Base-by-base conservation (phyloP, 2,113 vertebrate genomes). In the Piaya cayana region DNA sequence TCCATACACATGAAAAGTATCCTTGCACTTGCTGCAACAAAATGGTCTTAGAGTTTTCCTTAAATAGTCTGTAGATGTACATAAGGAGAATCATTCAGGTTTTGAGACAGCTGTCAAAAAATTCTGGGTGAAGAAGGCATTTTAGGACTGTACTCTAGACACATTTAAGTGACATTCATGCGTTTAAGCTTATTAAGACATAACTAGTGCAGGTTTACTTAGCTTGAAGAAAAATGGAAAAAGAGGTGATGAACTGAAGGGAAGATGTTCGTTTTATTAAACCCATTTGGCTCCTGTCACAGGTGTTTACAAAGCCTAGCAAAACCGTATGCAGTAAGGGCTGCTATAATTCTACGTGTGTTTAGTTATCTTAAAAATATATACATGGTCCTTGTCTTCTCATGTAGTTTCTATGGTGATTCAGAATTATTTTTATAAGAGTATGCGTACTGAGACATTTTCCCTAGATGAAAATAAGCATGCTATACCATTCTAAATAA, bases 261-360 rank as follows among this genome's bases (percentile, higher is more conserved):
- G 49, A 88, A 83, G 71, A 94, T 92, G 22, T 45, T 86, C 68
- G 86, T 77, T 90, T 81, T 65, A 86, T 72, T 82, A 85, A 93
- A 76, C 11, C 49, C 45, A 74, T 52, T 72, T 92, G 93, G 45
- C 78, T 95, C 49, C 67, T 21, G 70, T 43, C 32, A 80, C 27
- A 88, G 67, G 27, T 90, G 45, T 75, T 87, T 79, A 59, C 23
- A 76, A 67, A 90, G 63, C 25, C 64, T 53, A 42, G 26, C 23
- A 59, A 92, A 92, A 82, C 37, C 62, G 21, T 29, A 69, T 29
- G 36, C 6, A 1, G 55, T 55, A 71, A 75, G 81, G 21, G 52
- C n/a, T 59, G 58, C 53, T 91, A 50, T 68, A 74, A 86, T 68
- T 63, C n/a, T 92, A 29, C 0, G 0, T 42, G 69, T 30, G n/a